Percentiles rank a stretch among this genome's conserved stretches.
Evolutionary conservation across 2,797 vertebrate species (phyloP).

Genomic region (Tokudaia muenninki): DNA sequence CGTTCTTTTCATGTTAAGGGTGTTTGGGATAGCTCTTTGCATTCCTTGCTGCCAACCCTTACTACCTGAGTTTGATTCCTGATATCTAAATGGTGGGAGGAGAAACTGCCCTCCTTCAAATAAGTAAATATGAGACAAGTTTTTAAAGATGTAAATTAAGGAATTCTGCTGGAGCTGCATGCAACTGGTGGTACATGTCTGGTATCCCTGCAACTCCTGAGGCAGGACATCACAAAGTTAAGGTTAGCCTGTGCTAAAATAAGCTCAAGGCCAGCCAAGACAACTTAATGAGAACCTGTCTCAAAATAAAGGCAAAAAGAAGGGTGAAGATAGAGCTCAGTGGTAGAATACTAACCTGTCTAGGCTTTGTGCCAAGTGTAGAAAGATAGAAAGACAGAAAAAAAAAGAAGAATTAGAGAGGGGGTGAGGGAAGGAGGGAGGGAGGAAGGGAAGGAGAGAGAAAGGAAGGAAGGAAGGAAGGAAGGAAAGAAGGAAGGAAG

Average conservation of each 20-base stretch:
- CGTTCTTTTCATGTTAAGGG: background rate
- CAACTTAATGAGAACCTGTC: background rate
- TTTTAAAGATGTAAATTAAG: background rate
- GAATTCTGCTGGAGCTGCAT: background rate
- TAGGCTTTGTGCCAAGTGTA: background rate
- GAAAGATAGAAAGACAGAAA: background rate
- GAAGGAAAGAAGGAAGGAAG: accelerated
- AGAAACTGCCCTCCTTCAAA: background rate
- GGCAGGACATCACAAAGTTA: background rate
- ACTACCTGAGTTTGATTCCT: background rate
- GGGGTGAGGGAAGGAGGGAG: too few relatives aligned
- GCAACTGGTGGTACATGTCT: background rate
- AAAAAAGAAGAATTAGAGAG: background rate
- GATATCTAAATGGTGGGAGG: background rate
- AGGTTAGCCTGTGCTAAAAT: background rate
- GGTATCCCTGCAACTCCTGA: background rate
- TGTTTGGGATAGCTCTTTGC: background rate
- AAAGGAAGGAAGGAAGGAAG: accelerated
- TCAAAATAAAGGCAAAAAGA: background rate
- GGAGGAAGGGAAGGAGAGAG: too few relatives aligned
- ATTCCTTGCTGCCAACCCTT: background rate
- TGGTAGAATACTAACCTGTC: background rate
- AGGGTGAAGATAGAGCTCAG: background rate
- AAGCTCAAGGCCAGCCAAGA: background rate
- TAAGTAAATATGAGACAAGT: too few relatives aligned